Evolutionary conservation across 2,888 invertebrate genomes (phyloP).

Genomic region (Leptopterna dolabrata): DNA sequence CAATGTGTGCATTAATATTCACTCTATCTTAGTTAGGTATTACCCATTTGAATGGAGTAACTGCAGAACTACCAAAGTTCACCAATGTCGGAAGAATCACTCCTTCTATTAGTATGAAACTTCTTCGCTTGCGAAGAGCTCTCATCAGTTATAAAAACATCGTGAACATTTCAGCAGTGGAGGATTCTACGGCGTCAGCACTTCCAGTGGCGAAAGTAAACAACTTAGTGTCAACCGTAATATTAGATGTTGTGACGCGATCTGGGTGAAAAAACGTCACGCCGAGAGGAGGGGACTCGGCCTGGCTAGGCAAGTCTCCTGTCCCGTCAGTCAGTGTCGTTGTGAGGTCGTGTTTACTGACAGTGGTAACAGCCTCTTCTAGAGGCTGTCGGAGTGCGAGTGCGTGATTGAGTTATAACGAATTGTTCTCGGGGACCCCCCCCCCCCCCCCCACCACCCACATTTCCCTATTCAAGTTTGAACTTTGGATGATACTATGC

Average conservation of each 20-base stretch:
- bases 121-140: no score
- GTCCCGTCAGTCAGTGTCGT: background rate
- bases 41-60: no score
- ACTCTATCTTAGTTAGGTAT: no score
- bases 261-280: background rate
- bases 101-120: no score
- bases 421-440: background rate
- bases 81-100: no score
- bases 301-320: background rate
- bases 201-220: background rate
- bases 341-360: background rate
- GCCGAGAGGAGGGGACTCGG: background rate
- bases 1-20: no score
- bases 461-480: background rate
- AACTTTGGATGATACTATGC: background rate
- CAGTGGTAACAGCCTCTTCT: background rate
- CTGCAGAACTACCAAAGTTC: no score
- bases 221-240: background rate
- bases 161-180: background rate
- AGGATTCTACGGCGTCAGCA: background rate
- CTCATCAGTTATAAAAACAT: no score
- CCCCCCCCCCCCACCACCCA: background rate
- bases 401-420: conserved; percentile 30
- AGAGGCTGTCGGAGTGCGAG: background rate
- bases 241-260: background rate